Base-by-base conservation (phyloP, 2,888 invertebrate species). In the Noctua fimbriata region DNA sequence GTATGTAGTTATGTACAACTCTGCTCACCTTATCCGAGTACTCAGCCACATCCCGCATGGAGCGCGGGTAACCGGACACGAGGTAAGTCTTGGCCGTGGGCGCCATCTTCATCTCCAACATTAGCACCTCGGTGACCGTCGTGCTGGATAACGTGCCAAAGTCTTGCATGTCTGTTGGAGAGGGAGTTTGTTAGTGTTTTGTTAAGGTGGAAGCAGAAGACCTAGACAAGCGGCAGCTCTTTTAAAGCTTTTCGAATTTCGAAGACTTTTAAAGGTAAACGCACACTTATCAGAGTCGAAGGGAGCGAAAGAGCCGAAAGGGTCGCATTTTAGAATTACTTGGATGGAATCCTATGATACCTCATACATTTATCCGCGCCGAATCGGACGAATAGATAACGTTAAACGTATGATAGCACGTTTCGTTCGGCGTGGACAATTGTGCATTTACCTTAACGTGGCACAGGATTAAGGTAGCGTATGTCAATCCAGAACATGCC, bases 61-160 rank as follows among this genome's bases (percentile, higher is more conserved):
- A 98, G 85, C 99, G 97, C 44, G 99, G 99, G 97, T 98, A 99
- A 67, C 99, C 99, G 75, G 99, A 98, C 84, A 99, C 98, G 76
- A 99, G 97, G 96, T 98, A 99, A 0, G 98, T 98, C 97, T 98
- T 98, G 88, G 98, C 98, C 83, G 98, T 98, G 82, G 98, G 98
- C 82, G 98, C 98, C 98, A 99, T 98, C 97, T 99, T 99, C 98
- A 99, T 99, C 97, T 99, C 99, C 92, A 99, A 97, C 98, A 99
- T 98, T 80, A 99, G 97, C 10, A 99, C 99, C 94, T 99, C 98
- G 2, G 98, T 98, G 76, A 99, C 98, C 3, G 98, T 98, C 95
- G 98, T 98, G 91, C 98, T 98, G 84, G 98, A 98, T 83, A 99
- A 95, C 91, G 98, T 98, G 84, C 98, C 98, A 95, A 98, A 99